Evolutionary conservation across 2,113 vertebrate species (phyloP), one percentile per base, ranked within the genome.

Genomic region (Pardalotus punctatus): DNA sequence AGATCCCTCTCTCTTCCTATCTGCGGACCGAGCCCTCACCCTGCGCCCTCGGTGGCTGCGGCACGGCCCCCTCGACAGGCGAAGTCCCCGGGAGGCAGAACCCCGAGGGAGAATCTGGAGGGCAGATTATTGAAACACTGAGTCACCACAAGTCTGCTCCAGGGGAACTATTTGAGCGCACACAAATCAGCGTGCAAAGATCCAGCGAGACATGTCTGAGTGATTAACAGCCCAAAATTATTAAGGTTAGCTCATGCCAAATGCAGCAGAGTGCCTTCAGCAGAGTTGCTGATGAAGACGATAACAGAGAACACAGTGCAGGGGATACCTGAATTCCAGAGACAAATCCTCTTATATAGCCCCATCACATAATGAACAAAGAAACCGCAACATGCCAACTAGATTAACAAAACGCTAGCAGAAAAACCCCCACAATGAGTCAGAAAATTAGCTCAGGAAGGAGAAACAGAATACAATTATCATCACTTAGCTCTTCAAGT

Each of bases 251-350:
- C 94, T 97, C 94, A 95, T 90, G 90, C 93, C 76, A 88, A 86
- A 92, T 93, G 92, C 80, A 94, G 94, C 92, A 62, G 42, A 90
- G 86, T 64, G 90, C 93, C 94, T 96, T 93, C 90, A 96, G 90
- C 94, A 19, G 53, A 86, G 92, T 28, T 96, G 86, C 93, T 94
- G 94, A 97, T 96, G 94, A 86, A 94, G 90, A 56, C 3, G 90
- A 88, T 96, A 96, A 93, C 81, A 31, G 73, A 43, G 56, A 83
- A 42, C 79, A 50, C 31, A 66, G 67, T 1, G 72, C 92, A 91
- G 90, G 70, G 82, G 72, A 96, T 93, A 97, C 92, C 94, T 96
- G 92, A 94, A 97, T 96, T 97, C 90, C 92, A 97, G 95, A 96
- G 72, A 74, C 92, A 94, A 66, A 94, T 94, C 86, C 80, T 94